Evolutionary conservation across 2,113 vertebrate species (phyloP).

Genomic region (Ciconia maguari): DNA sequence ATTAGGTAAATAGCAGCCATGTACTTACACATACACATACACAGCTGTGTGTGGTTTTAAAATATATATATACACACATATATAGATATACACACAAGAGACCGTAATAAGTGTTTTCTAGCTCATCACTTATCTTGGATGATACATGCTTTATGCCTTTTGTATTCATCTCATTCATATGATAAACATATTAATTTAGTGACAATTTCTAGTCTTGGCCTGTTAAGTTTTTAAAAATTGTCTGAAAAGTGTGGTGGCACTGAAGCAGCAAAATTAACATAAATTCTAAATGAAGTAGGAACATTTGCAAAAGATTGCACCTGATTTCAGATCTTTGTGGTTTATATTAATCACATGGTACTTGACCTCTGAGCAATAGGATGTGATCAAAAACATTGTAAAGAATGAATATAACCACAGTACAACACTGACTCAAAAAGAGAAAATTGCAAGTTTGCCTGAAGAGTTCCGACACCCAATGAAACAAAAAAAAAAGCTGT

Average conservation of each 20-base stretch:
- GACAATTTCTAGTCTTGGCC: not conserved
- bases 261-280: not conserved
- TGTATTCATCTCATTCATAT: not conserved
- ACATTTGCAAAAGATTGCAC: not conserved
- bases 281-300: not conserved
- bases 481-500: not conserved
- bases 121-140: not conserved
- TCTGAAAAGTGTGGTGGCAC: not conserved
- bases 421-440: not conserved
- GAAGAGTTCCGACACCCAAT: not conserved
- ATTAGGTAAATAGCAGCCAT: not conserved
- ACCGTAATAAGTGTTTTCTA: not conserved
- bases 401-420: not conserved
- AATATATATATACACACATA: not conserved
- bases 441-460: not conserved
- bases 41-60: not conserved
- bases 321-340: not conserved
- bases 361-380: not conserved
- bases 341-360: not conserved
- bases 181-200: not conserved
- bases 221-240: not conserved
- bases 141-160: not conserved
- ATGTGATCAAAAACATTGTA: not conserved
- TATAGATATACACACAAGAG: not conserved
- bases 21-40: not conserved